These are phyloP conservation scores for Melanotaenia maccullochi DNA, from an alignment of 2,797 vertebrate genomes.

Conservation along the genomic window DNA sequence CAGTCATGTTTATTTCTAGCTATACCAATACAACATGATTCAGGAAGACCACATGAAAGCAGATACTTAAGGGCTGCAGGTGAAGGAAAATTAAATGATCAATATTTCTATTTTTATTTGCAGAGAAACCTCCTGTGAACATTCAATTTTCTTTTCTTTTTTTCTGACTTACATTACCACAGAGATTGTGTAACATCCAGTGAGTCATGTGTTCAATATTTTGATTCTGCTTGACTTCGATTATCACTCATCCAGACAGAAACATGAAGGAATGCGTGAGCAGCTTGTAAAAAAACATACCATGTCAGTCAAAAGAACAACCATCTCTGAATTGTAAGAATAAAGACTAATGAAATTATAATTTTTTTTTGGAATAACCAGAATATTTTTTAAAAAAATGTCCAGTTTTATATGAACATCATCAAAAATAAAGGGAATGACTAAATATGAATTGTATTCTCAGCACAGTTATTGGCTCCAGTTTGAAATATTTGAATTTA, in stretches of 20 bases:
- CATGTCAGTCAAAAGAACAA: too few relatives aligned
- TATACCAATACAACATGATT: conserved; percentile 26
- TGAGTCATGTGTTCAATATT: neutral
- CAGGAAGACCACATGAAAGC: conserved; percentile 56
- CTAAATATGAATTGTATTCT: too few relatives aligned
- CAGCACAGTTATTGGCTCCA: neutral
- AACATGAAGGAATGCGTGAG: neutral
- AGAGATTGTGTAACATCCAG: neutral
- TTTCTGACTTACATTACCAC: neutral
- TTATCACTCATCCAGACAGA: neutral
- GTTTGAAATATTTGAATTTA: too few relatives aligned
- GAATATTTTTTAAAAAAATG: neutral
- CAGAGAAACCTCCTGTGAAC: neutral
- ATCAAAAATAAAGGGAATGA: neutral
- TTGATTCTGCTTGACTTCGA: neutral
- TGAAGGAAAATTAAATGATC: neutral
- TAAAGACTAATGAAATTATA: neutral
- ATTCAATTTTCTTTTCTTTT: neutral
- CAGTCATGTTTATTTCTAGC: conserved; percentile 41
- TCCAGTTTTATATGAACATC: neutral
- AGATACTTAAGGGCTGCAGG: conserved; percentile 18
- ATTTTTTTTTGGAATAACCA: neutral
- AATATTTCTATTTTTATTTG: neutral
- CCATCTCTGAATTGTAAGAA: neutral
- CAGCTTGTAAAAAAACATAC: too few relatives aligned